These are phyloP conservation scores for Habropoda laboriosa DNA, from an alignment of 1,140 invertebrate genomes.

Conservation along the genomic window DNA sequence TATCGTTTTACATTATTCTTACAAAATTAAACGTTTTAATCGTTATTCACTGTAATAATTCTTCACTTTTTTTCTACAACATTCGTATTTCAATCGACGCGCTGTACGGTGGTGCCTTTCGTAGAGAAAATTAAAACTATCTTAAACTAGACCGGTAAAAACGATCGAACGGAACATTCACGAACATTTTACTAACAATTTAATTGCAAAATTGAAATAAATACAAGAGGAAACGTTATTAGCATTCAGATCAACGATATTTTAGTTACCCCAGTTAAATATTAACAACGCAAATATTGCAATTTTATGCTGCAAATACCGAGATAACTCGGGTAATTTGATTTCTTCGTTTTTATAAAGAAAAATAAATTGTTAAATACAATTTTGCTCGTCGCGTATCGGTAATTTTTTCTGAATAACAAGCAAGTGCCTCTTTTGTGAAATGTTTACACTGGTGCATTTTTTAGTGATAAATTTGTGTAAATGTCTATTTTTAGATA, in stretches of 20 bases:
- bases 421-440: too few species aligned
- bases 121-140: not conserved
- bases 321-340: not conserved
- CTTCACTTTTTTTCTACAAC: too few species aligned
- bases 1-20: not conserved
- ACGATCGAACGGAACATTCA: not conserved
- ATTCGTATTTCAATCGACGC: not conserved
- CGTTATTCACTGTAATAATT: not conserved
- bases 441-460: too few species aligned
- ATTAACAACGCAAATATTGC: not conserved
- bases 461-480: not conserved
- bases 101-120: slow-evolving; percentile 10
- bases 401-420: too few species aligned
- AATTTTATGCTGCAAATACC: not conserved
- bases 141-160: not conserved
- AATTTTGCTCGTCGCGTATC: not conserved
- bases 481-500: too few species aligned
- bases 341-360: not conserved
- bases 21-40: too few species aligned
- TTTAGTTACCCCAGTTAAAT: not conserved
- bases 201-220: too few species aligned
- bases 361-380: not conserved
- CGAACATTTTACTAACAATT: too few species aligned
- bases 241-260: too few species aligned
- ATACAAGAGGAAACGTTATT: not conserved